These are phyloP conservation scores for Alces alces DNA, from an alignment of 2,113 vertebrate species.

Conservation along the genomic window DNA sequence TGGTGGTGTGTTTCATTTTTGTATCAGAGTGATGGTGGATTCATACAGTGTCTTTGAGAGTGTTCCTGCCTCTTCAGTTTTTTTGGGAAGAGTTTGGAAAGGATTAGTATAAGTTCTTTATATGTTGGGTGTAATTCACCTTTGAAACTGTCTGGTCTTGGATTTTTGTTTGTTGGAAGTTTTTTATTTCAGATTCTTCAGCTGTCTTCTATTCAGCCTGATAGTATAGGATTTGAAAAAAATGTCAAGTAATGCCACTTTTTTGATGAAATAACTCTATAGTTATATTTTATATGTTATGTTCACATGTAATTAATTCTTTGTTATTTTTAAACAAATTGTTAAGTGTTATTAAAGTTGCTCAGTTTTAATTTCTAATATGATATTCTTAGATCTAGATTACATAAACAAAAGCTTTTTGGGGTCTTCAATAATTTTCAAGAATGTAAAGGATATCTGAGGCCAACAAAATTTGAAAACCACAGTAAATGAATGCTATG, in stretches of 20 bases:
- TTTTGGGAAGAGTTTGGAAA: neutral
- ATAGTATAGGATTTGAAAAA: neutral
- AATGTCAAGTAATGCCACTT: neutral
- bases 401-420: neutral
- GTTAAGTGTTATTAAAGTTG: neutral
- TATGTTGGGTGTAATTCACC: neutral
- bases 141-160: neutral
- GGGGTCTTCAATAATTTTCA: neutral
- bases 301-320: neutral
- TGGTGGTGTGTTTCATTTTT: neutral
- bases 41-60: neutral
- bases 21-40: neutral
- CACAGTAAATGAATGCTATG: neutral
- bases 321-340: conserved; percentile 18
- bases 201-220: neutral
- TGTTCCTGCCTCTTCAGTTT: neutral
- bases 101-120: neutral
- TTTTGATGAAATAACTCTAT: neutral
- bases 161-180: neutral
- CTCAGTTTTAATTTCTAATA: neutral
- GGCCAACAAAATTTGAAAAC: neutral
- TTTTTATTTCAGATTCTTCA: neutral
- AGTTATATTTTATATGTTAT: neutral
- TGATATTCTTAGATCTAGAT: neutral
- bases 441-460: neutral